These are phyloP conservation scores for Leptoteleia sp. DNA, from an alignment of 1,140 invertebrate genomes.

Conservation along the genomic window DNA sequence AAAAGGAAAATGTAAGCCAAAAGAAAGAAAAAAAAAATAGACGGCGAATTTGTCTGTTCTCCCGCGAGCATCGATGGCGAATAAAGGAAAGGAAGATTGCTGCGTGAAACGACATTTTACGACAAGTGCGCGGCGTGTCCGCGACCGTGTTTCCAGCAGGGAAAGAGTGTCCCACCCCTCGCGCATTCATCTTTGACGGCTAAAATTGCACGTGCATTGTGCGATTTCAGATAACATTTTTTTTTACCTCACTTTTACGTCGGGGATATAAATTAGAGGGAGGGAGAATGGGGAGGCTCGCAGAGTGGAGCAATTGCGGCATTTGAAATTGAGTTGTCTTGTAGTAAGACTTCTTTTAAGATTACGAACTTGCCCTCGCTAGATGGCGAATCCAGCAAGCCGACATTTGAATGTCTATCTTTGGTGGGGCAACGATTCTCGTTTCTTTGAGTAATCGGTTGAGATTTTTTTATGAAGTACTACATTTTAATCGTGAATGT, in stretches of 20 bases:
- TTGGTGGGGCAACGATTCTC: no score
- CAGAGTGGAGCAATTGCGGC: no score
- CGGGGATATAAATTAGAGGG: constrained; percentile 12
- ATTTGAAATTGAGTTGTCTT: constrained; percentile 28
- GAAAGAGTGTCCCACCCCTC: constrained; percentile 19
- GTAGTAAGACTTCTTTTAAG: not conserved
- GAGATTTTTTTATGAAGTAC: no score
- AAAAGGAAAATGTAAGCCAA: not conserved
- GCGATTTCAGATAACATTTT: constrained; percentile 36
- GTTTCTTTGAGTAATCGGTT: no score
- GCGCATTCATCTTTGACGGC: constrained; percentile 23
- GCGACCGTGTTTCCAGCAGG: not conserved
- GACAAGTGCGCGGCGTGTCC: constrained; percentile 6
- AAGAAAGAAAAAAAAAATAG: not conserved
- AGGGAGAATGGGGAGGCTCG: no score
- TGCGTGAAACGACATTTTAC: constrained; percentile 42
- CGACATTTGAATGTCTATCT: no score
- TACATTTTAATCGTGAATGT: no score
- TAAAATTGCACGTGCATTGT: constrained; percentile 30
- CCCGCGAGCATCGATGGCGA: constrained; percentile 33
- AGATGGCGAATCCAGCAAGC: no score
- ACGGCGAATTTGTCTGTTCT: not conserved
- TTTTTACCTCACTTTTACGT: constrained; percentile 16
- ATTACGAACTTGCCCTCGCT: not conserved
- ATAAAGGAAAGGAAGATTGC: constrained; percentile 21